A percentile compares a stretch with the other conserved stretches of the same genome.
Evolutionary conservation across 2,888 invertebrate genomes (phyloP).

Genomic region (Bursaphelenchus okinawaensis): DNA sequence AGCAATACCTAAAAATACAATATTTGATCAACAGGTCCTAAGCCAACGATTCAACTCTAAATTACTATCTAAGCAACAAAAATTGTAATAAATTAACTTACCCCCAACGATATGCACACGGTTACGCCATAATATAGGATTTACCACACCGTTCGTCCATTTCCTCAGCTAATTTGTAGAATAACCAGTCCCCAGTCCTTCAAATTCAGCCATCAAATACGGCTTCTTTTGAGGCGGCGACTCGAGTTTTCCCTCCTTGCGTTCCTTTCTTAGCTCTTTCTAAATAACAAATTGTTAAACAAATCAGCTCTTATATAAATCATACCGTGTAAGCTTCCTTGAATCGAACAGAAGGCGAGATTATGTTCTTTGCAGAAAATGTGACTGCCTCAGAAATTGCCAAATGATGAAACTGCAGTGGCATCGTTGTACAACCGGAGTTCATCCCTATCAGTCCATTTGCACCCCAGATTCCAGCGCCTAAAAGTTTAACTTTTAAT

Average conservation of each 20-base stretch:
- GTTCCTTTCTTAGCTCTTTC: slow-evolving; percentile 29
- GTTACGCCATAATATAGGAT: too few species aligned
- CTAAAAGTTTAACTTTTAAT: slow-evolving; percentile 32
- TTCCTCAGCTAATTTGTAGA: too few species aligned
- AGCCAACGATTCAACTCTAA: too few species aligned
- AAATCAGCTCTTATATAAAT: slow-evolving; percentile 26
- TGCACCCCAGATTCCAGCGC: slow-evolving; percentile 27
- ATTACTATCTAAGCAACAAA: slow-evolving; percentile 5
- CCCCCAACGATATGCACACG: slow-evolving; percentile 61
- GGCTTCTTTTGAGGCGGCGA: slow-evolving; percentile 29
- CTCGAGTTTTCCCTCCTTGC: slow-evolving; percentile 18
- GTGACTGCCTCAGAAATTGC: slow-evolving; percentile 31
- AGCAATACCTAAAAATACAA: slow-evolving; percentile 67
- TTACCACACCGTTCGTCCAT: too few species aligned
- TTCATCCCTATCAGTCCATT: slow-evolving; percentile 31
- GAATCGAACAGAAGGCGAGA: slow-evolving; percentile 23
- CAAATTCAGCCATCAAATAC: slow-evolving; percentile 22
- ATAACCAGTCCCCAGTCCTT: slow-evolving; percentile 28
- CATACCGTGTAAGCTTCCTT: slow-evolving; percentile 27
- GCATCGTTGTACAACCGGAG: slow-evolving; percentile 28
- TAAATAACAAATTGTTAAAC: slow-evolving; percentile 32
- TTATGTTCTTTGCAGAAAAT: slow-evolving; percentile 29
- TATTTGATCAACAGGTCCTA: not conserved
- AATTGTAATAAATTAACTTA: too few species aligned
- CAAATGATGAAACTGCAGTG: slow-evolving; percentile 17